These are phyloP conservation scores for Scarus forsteni DNA, from an alignment of 2,797 vertebrate species.

Conservation along the genomic window DNA sequence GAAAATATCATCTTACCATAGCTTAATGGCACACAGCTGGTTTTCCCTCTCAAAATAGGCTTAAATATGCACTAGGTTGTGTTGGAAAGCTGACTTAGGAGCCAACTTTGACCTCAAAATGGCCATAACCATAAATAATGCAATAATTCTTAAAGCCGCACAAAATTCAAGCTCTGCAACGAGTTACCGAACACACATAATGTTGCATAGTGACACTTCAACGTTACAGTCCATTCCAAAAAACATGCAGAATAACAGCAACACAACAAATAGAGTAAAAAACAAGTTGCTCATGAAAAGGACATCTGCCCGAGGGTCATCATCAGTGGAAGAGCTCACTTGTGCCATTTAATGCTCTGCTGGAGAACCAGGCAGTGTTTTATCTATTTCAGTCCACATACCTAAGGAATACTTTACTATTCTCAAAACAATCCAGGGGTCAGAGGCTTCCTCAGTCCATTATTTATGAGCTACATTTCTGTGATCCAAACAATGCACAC, in stretches of 20 bases:
- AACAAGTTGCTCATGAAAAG: conserved; percentile 41
- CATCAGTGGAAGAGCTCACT: conserved; percentile 41
- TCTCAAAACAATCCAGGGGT: conserved; percentile 44
- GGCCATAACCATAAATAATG: background rate
- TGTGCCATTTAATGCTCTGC: conserved; percentile 65
- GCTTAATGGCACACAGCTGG: no score
- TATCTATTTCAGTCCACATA: conserved; percentile 70
- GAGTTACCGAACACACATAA: conserved; percentile 20
- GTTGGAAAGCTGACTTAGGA: background rate
- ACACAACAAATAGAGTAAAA: conserved; percentile 10
- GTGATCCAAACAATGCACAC: conserved; percentile 26
- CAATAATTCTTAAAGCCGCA: conserved; percentile 7
- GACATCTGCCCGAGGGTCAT: conserved; percentile 23
- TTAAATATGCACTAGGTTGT: background rate
- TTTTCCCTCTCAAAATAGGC: no score
- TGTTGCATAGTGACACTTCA: background rate
- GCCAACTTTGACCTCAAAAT: conserved; percentile 7
- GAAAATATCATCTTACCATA: no score
- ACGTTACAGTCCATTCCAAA: background rate
- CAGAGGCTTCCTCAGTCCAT: conserved; percentile 30
- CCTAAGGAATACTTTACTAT: conserved; percentile 61
- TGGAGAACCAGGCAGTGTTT: conserved; percentile 59
- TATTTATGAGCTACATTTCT: conserved; percentile 45
- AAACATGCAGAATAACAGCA: background rate
- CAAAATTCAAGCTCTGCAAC: conserved; percentile 3